phyloP scores from a whole-genome alignment of 1,140 invertebrate genomes.

The Cataglyphis hispanica region DNA sequence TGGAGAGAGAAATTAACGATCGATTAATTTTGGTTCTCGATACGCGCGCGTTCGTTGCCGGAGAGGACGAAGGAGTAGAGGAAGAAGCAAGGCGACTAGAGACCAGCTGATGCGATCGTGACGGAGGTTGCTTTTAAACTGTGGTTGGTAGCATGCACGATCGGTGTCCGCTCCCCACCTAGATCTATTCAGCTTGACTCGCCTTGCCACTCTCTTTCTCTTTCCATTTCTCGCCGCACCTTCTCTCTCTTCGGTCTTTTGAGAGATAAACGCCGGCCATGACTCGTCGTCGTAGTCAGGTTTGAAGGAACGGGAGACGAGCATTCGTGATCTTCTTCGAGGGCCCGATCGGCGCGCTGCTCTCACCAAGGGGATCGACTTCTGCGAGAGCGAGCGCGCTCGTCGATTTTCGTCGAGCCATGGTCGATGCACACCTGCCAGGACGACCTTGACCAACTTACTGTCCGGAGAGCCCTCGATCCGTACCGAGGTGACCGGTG shows the following conservation, averaged over 20 bases:
- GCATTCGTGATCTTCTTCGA: constrained; percentile 2
- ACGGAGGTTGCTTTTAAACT: constrained; percentile 86
- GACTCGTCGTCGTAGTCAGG: constrained; percentile 59
- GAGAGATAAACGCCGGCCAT: constrained; percentile 80
- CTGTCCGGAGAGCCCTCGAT: constrained; percentile 12
- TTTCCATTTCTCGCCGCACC: constrained; percentile 48
- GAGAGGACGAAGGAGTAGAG: constrained; percentile 23
- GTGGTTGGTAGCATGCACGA: constrained; percentile 80
- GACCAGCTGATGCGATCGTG: constrained; percentile 84
- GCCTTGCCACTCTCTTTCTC: constrained; percentile 58
- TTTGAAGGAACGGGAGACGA: constrained; percentile 12
- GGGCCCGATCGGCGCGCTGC: neutral
- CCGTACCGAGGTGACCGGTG: constrained; percentile 40
- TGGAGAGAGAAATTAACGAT: neutral
- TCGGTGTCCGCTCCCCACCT: constrained; percentile 81
- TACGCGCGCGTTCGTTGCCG: constrained; percentile 72
- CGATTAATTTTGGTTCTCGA: constrained; percentile 63
- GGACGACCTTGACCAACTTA: constrained; percentile 78
- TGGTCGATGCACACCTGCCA: constrained; percentile 23
- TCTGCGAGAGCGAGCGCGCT: neutral
- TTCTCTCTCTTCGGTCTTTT: constrained; percentile 75
- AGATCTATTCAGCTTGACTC: constrained; percentile 54
- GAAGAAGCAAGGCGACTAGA: constrained; percentile 69
- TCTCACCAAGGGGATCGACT: constrained; percentile 7
- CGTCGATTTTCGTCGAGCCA: constrained; percentile 48